These are phyloP conservation scores for Clupea harengus DNA, from an alignment of 2,113 vertebrate species.

Conservation along the genomic window DNA sequence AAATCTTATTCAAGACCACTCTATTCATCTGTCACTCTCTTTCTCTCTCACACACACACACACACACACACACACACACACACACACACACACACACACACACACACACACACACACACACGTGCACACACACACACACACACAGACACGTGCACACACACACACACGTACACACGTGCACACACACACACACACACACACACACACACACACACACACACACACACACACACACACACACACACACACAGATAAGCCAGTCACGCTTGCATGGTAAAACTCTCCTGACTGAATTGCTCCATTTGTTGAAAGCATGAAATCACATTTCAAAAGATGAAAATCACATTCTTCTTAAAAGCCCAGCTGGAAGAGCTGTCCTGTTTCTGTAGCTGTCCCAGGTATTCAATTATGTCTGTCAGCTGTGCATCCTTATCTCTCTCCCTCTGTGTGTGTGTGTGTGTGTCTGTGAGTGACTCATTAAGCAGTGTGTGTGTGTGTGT, in stretches of 20 bases:
- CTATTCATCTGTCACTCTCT: not conserved
- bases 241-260: too few relatives aligned
- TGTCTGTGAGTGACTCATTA: not conserved
- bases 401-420: not conserved
- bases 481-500: not conserved
- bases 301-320: not conserved
- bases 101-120: conserved; percentile 27
- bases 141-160: not conserved
- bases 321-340: not conserved
- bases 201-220: conserved; percentile 12
- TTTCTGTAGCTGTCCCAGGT: not conserved
- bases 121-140: not conserved
- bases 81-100: not conserved
- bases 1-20: not conserved
- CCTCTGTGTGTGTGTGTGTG: not conserved
- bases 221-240: not conserved
- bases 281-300: not conserved
- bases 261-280: not conserved
- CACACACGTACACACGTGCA: not conserved
- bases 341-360: not conserved
- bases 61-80: not conserved
- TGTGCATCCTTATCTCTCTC: not conserved
- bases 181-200: conserved; percentile 3
- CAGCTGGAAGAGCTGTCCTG: not conserved
- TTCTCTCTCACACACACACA: not conserved